phyloP scores from a whole-genome alignment of 2,797 vertebrate genomes.

The Novumbra hubbsi region DNA sequence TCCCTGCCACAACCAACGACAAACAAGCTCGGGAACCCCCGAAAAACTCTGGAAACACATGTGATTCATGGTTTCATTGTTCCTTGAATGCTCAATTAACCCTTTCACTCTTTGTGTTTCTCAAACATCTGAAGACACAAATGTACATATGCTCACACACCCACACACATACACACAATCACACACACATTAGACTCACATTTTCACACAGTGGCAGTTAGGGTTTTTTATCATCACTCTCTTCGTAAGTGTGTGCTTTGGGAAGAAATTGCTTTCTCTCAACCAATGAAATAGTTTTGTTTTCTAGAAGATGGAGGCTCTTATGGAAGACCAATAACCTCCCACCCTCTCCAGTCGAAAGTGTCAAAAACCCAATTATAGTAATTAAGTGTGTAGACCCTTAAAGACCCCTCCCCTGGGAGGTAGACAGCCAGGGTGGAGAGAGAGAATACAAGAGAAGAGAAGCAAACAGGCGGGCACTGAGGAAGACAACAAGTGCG shows the following conservation, averaged over 20 bases:
- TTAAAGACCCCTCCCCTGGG: conserved; percentile 65
- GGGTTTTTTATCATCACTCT: too few relatives aligned
- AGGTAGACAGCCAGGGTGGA: conserved; percentile 20
- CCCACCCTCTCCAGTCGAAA: conserved; percentile 61
- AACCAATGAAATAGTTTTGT: conserved; percentile 36
- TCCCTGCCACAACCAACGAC: conserved; percentile 38
- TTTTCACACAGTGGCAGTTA: not conserved
- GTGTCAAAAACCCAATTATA: conserved; percentile 72
- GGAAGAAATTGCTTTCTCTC: conserved; percentile 36
- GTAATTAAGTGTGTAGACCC: conserved; percentile 70
- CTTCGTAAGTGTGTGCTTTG: conserved; percentile 4
- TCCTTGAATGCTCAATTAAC: conserved; percentile 62
- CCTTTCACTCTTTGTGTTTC: conserved; percentile 32
- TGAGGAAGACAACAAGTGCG: conserved; percentile 47
- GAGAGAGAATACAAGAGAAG: not conserved
- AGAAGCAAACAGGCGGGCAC: conserved; percentile 8
- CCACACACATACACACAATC: conserved; percentile 18
- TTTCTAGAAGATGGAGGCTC: conserved; percentile 38
- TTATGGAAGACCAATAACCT: conserved; percentile 58
- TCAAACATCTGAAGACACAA: conserved; percentile 23
- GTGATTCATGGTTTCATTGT: conserved; percentile 44
- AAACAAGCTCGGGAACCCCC: conserved; percentile 30
- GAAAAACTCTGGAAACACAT: conserved; percentile 20
- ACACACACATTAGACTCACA: conserved; percentile 11
- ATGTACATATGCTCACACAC: conserved; percentile 14